These are phyloP conservation scores for Acrobeloides nanus DNA, from an alignment of 2,888 invertebrate species.

Conservation along the genomic window DNA sequence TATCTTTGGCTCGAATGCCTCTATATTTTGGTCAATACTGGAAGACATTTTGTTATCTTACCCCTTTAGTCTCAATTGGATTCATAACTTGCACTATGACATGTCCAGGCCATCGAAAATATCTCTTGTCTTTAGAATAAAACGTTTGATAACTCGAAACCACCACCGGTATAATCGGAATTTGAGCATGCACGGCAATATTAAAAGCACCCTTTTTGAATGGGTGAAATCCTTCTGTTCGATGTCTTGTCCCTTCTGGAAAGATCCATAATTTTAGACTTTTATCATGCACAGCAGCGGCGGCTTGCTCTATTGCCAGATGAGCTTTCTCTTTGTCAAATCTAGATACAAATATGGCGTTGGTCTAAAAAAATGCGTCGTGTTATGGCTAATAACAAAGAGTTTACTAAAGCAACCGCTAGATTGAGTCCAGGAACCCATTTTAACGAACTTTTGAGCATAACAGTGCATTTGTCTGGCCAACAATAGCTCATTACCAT, in stretches of 20 bases:
- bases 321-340: constrained; percentile 33
- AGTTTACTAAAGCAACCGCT: too few species aligned
- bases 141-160: constrained; percentile 21
- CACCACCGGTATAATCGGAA: constrained; percentile 23
- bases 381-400: too few species aligned
- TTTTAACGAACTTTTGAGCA: constrained; percentile 47
- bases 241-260: constrained; percentile 81
- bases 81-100: constrained; percentile 26
- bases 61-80: constrained; percentile 25
- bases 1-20: too few species aligned
- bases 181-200: constrained; percentile 68
- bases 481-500: too few species aligned
- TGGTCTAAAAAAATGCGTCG: too few species aligned
- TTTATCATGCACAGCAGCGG: constrained; percentile 26
- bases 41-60: neutral
- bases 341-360: constrained; percentile 27
- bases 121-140: constrained; percentile 18
- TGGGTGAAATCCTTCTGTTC: constrained; percentile 74
- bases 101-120: constrained; percentile 19
- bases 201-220: constrained; percentile 97
- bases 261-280: constrained; percentile 80
- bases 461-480: constrained; percentile 47
- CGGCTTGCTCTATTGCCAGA: constrained; percentile 31
- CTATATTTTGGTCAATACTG: too few species aligned
- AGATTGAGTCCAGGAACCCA: constrained; percentile 50